phyloP scores from a whole-genome alignment of 2,888 invertebrate species.

The Hirtodrosophila confusa region DNA sequence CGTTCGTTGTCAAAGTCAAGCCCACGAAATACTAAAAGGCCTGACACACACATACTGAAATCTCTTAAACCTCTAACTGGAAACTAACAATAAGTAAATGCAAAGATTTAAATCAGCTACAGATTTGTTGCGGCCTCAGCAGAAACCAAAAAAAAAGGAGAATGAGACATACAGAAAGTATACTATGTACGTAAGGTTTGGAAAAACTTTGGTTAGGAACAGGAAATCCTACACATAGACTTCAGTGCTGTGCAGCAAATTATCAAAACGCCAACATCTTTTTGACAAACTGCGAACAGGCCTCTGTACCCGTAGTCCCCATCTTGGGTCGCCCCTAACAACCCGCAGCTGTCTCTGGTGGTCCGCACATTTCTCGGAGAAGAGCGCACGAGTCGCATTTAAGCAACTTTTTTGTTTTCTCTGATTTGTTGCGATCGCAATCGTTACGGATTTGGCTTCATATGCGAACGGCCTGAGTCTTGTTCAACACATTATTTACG shows the following conservation, averaged over 20 bases:
- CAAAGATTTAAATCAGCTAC: slow-evolving; percentile 71
- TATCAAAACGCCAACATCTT: slow-evolving; percentile 79
- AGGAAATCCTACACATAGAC: slow-evolving; percentile 74
- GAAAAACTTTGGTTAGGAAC: slow-evolving; percentile 59
- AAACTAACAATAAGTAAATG: slow-evolving; percentile 74
- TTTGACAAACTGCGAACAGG: slow-evolving; percentile 74
- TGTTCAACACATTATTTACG: slow-evolving; percentile 55
- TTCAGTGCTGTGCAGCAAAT: slow-evolving; percentile 65
- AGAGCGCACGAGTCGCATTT: slow-evolving; percentile 64
- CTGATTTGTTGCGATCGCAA: slow-evolving; percentile 78
- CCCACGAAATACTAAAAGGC: slow-evolving; percentile 56
- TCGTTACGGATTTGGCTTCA: slow-evolving; percentile 49
- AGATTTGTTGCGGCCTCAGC: slow-evolving; percentile 60
- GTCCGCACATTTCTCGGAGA: slow-evolving; percentile 60
- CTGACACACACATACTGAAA: slow-evolving; percentile 23
- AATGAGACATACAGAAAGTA: slow-evolving; percentile 19
- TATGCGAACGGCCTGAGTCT: slow-evolving; percentile 40
- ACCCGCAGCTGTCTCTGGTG: slow-evolving; percentile 63
- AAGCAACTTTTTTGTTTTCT: slow-evolving; percentile 44
- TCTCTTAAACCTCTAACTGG: slow-evolving; percentile 64
- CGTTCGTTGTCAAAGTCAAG: slow-evolving; percentile 62
- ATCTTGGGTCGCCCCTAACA: slow-evolving; percentile 18
- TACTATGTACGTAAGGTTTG: slow-evolving; percentile 32
- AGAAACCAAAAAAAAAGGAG: slow-evolving; percentile 15
- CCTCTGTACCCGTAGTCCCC: slow-evolving; percentile 10